Evolutionary conservation across 2,113 vertebrate species (phyloP).

Genomic region (Hyperoodon ampullatus): DNA sequence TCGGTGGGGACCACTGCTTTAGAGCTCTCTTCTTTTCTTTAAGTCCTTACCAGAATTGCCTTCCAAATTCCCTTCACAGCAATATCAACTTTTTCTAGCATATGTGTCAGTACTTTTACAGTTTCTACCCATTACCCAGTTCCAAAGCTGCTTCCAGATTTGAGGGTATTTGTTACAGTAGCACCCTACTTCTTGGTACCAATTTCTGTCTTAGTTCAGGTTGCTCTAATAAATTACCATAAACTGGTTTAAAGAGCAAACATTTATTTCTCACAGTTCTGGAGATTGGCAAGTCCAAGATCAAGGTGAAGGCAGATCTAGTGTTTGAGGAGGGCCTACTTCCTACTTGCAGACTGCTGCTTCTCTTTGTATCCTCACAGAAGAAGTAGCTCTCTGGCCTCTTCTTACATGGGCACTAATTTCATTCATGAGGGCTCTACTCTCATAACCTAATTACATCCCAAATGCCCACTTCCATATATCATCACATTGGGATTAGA

Average conservation of each 20-base stretch:
- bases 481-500: neutral
- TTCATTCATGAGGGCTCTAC: neutral
- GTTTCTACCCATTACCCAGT: neutral
- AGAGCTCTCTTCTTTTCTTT: neutral
- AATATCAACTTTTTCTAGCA: neutral
- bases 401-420: neutral
- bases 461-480: neutral
- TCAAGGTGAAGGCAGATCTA: neutral
- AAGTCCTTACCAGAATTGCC: neutral
- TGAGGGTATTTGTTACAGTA: neutral
- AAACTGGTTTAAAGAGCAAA: neutral
- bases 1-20: too few relatives aligned
- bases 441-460: neutral
- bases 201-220: neutral
- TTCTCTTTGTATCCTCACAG: neutral
- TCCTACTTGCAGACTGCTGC: neutral
- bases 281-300: neutral
- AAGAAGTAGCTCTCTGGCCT: neutral
- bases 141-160: neutral
- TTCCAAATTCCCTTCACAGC: neutral
- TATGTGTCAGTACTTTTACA: neutral
- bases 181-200: neutral
- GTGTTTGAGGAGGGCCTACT: neutral
- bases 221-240: neutral
- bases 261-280: neutral